These are phyloP conservation scores for Hiodon alosoides DNA, from an alignment of 2,113 vertebrate genomes.

Conservation along the genomic window DNA sequence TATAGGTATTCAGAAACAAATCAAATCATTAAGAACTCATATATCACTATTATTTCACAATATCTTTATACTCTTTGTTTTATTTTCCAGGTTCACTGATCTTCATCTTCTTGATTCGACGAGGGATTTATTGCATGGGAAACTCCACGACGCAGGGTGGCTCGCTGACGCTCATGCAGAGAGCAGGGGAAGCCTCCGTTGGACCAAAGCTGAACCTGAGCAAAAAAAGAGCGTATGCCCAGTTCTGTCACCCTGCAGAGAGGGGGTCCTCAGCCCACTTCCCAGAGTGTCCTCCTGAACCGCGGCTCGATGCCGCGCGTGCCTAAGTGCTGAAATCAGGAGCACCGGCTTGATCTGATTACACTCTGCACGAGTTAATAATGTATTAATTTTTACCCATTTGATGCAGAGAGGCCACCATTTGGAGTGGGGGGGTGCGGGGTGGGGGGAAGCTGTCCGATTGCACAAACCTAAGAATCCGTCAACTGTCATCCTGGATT, in stretches of 20 bases:
- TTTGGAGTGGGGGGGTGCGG: conserved; percentile 38
- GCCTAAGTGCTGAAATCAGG: conserved; percentile 67
- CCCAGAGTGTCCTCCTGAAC: conserved; percentile 36
- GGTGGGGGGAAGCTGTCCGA: conserved; percentile 75
- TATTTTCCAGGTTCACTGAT: conserved; percentile 62
- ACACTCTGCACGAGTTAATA: conserved; percentile 85
- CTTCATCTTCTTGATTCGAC: conserved; percentile 59
- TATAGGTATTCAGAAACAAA: no score
- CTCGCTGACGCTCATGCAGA: background rate
- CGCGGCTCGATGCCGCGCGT: conserved; percentile 58
- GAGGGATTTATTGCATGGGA: conserved; percentile 59
- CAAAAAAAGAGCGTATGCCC: background rate
- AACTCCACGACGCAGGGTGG: conserved; percentile 35
- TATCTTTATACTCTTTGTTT: background rate
- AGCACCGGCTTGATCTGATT: conserved; percentile 83
- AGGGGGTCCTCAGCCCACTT: background rate
- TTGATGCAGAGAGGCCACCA: conserved; percentile 78
- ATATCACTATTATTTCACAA: background rate
- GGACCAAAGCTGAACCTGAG: background rate
- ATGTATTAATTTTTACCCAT: conserved; percentile 90
- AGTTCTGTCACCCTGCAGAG: conserved; percentile 4
- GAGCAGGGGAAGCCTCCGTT: background rate
- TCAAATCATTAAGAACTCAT: no score
- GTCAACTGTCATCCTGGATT: conserved; percentile 90
- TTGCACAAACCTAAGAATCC: conserved; percentile 95